Evolutionary conservation across 2,113 vertebrate species (phyloP).

Genomic region (Chamaetylas fuelleborni): DNA sequence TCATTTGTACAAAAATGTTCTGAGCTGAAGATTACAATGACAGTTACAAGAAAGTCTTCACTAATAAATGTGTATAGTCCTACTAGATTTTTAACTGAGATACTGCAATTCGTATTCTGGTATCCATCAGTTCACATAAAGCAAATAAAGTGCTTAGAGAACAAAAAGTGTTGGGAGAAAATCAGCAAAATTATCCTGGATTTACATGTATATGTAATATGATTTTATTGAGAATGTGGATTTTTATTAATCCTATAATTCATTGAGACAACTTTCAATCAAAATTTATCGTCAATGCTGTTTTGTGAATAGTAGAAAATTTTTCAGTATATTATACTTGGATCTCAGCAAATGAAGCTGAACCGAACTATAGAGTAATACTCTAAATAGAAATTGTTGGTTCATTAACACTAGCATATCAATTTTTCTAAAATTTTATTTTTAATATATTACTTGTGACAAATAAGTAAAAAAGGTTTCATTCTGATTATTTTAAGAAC

Average conservation of each 20-base stretch:
- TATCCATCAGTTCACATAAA: neutral
- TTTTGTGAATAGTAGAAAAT: neutral
- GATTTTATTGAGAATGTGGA: neutral
- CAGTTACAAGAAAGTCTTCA: neutral
- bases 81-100: neutral
- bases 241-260: neutral
- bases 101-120: neutral
- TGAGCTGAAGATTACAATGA: neutral
- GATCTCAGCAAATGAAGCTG: neutral
- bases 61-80: neutral
- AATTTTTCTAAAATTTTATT: neutral
- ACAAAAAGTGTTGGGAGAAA: neutral
- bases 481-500: neutral
- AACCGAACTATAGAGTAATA: neutral
- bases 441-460: neutral
- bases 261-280: neutral
- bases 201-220: neutral
- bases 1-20: neutral
- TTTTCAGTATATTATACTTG: neutral
- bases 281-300: neutral
- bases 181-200: neutral
- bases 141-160: neutral
- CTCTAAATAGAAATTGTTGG: neutral
- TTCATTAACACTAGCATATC: neutral
- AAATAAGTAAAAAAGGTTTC: fast-evolving